phyloP scores from a whole-genome alignment of 1,140 invertebrate genomes.

The Heliconius melpomene region DNA sequence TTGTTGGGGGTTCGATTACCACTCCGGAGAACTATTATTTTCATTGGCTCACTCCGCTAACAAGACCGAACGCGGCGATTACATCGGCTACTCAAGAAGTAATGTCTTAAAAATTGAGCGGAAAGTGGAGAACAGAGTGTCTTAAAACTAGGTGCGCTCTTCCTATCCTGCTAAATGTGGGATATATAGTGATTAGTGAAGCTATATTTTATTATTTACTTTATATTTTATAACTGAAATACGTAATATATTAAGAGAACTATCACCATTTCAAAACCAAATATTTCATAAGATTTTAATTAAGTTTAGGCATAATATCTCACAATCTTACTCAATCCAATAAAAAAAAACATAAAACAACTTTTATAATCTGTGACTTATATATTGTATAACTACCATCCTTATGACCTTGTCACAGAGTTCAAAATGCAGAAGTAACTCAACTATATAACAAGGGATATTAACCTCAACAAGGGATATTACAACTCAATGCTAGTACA shows the following conservation, averaged over 20 bases:
- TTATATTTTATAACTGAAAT: too few relatives aligned
- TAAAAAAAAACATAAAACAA: neutral
- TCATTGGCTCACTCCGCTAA: too few relatives aligned
- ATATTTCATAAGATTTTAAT: neutral
- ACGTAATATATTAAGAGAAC: neutral
- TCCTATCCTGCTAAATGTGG: too few relatives aligned
- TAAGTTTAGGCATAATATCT: neutral
- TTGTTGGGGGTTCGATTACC: too few relatives aligned
- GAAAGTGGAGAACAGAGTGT: too few relatives aligned
- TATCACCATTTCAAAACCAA: neutral
- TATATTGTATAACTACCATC: neutral
- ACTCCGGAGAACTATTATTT: too few relatives aligned
- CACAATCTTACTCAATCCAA: neutral
- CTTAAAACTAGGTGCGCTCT: too few relatives aligned
- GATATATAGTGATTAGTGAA: too few relatives aligned
- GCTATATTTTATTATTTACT: too few relatives aligned
- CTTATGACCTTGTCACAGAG: neutral
- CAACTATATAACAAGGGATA: conserved; percentile 15
- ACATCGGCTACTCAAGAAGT: too few relatives aligned
- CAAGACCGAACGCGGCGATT: too few relatives aligned
- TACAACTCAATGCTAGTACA: conserved; percentile 8
- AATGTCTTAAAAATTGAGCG: too few relatives aligned
- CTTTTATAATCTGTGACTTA: conserved; percentile 3
- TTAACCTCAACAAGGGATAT: conserved; percentile 8
- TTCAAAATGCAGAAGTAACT: neutral